Evolutionary conservation across 2,888 invertebrate species (phyloP), one percentile per base, ranked within the genome.

Genomic region (Nomada fabriciana): DNA sequence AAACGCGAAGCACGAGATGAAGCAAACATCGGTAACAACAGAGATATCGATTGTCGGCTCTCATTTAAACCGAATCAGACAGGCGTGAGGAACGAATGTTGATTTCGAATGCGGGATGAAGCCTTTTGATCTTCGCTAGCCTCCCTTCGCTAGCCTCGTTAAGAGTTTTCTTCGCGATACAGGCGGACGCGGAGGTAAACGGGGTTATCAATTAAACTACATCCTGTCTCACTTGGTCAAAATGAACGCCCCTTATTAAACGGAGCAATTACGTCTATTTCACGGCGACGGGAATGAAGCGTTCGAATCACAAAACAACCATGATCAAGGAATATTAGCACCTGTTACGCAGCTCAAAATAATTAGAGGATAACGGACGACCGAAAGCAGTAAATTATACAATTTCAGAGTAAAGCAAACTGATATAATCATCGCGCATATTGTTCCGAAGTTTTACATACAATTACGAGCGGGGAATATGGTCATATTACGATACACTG

Each of bases 21-120:
- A 63, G 68, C 25, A 59, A 60, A 36, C 57, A 52, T 57, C 74
- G 59, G 64, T 60, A 81, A 64, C 69, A 63, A 57, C 43, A 15
- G 60, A 23, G 76, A 76, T 85, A 85, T 88, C 55, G 88, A 88
- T 85, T 83, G 81, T 65, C 67, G 65, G 76, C 15, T 68, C 73
- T 84, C 82, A 60, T 68, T 78, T 72, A 82, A 86, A 91, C 89
- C 83, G 89, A 91, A 81, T 90, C 88, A 57, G 91, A 91, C 91
- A 91, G 80, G 88, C 91, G 89, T 90, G 86, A 89, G 64, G 85
- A 83, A 80, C 75, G 75, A 89, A 89, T 85, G 87, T 79, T 82
- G 84, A 87, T 86, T 87, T 75, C 84, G 70, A 85, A 83, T 79
- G 87, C 74, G 71, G 75, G 61, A 80, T 64, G 83, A 86, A 87